Conservation (phyloP, 2,797 vertebrate genomes). For the Sebastiscus tertius region DNA sequence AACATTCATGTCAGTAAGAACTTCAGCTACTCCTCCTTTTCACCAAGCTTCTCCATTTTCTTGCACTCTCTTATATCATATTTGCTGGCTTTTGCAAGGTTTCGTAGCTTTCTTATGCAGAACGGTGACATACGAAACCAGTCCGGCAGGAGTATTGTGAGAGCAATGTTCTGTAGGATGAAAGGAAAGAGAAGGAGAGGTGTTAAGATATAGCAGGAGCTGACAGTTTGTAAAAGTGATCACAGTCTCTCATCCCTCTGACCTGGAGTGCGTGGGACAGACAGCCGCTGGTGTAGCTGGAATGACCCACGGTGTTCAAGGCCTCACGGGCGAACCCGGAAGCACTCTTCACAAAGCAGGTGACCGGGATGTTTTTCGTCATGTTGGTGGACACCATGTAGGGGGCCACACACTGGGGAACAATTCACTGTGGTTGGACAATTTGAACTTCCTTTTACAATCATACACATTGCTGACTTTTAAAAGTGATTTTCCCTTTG, state of each 20-base stretch:
- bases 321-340: slow-evolving; percentile 75
- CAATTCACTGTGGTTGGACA: background rate
- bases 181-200: background rate
- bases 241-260: background rate
- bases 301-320: slow-evolving; percentile 85
- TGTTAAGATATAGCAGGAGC: background rate
- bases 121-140: slow-evolving; percentile 76
- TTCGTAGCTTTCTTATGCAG: slow-evolving; percentile 49
- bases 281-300: slow-evolving; percentile 82
- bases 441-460: background rate
- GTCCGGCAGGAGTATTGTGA: slow-evolving; percentile 73
- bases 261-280: slow-evolving; percentile 85
- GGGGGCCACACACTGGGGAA: slow-evolving; percentile 80
- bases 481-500: background rate
- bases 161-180: slow-evolving; percentile 58
- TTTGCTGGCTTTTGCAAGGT: accelerated
- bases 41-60: background rate
- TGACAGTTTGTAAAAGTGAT: background rate
- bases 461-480: background rate
- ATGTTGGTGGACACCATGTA: slow-evolving; percentile 82
- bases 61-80: background rate
- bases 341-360: slow-evolving; percentile 69
- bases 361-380: slow-evolving; percentile 52
- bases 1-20: background rate
- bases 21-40: slow-evolving; percentile 39